Conservation (phyloP, 2,888 invertebrate species). For the Cabera pusaria region DNA sequence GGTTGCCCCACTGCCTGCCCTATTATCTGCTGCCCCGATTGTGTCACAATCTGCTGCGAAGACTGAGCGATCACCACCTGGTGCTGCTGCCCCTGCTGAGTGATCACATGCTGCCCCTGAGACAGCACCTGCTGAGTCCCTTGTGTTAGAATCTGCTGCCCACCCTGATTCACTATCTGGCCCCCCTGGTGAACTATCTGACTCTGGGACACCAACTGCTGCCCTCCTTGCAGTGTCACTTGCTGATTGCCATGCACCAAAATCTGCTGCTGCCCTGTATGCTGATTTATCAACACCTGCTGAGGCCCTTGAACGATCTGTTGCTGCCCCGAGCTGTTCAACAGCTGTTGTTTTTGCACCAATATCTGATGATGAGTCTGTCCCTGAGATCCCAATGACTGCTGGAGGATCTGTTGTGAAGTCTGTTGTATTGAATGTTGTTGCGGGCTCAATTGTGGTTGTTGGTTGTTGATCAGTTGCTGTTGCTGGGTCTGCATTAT, state of each 20-base stretch:
- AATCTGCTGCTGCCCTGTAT: constrained; percentile 76
- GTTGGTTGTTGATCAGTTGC: constrained; percentile 69
- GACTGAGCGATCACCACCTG: constrained; percentile 77
- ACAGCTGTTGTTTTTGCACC: constrained; percentile 83
- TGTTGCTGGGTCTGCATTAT: constrained; percentile 82
- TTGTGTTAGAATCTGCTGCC: constrained; percentile 71
- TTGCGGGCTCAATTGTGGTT: constrained; percentile 79
- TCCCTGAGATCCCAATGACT: constrained; percentile 80
- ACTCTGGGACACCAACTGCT: constrained; percentile 73
- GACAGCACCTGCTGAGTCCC: constrained; percentile 72
- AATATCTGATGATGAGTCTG: constrained; percentile 78
- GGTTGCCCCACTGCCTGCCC: constrained; percentile 67
- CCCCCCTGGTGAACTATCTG: constrained; percentile 77
- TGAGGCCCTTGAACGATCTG: constrained; percentile 79
- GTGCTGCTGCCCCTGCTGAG: constrained; percentile 74
- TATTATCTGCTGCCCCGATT: constrained; percentile 74
- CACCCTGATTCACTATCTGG: constrained; percentile 71
- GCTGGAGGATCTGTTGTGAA: constrained; percentile 85
- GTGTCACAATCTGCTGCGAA: constrained; percentile 75
- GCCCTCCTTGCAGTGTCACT: constrained; percentile 73
- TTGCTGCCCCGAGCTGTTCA: constrained; percentile 80
- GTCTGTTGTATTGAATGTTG: constrained; percentile 80
- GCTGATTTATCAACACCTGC: constrained; percentile 77
- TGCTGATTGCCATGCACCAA: constrained; percentile 78
- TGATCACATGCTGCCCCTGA: constrained; percentile 77